Percentiles rank a stretch among this genome's conserved stretches.
Evolutionary conservation across 1,140 invertebrate species (phyloP).

Genomic region (Diabrotica virgifera): DNA sequence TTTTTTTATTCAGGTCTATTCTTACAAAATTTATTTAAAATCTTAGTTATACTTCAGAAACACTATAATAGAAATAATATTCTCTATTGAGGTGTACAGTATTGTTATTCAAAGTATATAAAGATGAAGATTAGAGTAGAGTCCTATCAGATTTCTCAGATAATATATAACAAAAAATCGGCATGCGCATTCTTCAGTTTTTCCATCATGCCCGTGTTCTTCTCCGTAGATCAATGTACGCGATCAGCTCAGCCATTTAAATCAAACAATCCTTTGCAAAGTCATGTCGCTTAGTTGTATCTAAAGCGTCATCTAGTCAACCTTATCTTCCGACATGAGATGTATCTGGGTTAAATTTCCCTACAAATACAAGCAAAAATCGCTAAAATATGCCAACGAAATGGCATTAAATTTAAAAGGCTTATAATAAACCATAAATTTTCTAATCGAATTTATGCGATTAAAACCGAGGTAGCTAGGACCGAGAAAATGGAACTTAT

Average conservation of each 20-base stretch:
- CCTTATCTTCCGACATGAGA: constrained; percentile 5
- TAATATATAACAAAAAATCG: not conserved
- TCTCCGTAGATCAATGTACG: not conserved
- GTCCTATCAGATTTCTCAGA: not conserved
- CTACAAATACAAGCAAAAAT: constrained; percentile 10
- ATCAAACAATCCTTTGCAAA: constrained; percentile 2
- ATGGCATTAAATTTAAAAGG: constrained; percentile 16
- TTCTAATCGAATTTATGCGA: constrained; percentile 24
- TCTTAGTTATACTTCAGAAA: too few relatives aligned
- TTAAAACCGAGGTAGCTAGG: constrained; percentile 22
- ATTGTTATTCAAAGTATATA: too few relatives aligned
- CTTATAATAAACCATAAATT: constrained; percentile 27
- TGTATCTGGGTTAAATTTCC: constrained; percentile 19
- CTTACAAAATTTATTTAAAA: too few relatives aligned
- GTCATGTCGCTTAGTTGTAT: constrained; percentile 2
- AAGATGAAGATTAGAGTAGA: too few relatives aligned
- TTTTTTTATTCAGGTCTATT: too few relatives aligned
- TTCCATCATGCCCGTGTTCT: not conserved
- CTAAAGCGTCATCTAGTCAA: not conserved
- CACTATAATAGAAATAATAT: too few relatives aligned
- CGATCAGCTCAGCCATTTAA: not conserved
- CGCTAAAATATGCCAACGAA: constrained; percentile 11
- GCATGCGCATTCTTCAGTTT: not conserved
- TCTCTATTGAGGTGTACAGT: too few relatives aligned
- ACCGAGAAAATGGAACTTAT: constrained; percentile 22